phyloP scores from a whole-genome alignment of 2,113 vertebrate genomes.

The Pyxicephalus adspersus region DNA sequence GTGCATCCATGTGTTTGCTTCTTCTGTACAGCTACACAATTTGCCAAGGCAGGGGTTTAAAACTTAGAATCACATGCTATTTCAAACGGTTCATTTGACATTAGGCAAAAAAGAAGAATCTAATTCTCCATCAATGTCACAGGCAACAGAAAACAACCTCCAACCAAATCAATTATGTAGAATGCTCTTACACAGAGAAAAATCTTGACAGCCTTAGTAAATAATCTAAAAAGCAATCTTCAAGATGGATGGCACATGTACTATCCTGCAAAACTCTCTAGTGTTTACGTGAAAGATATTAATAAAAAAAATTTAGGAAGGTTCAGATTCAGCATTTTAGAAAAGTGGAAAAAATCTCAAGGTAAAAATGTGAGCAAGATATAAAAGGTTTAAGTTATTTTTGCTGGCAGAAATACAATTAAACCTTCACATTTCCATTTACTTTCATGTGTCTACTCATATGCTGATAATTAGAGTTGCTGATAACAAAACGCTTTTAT shows the following conservation, averaged over 20 bases:
- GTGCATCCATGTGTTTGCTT: not conserved
- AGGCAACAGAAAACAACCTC: conserved; percentile 49
- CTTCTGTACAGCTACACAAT: not conserved
- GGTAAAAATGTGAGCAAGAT: not conserved
- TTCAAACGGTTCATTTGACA: conserved; percentile 41
- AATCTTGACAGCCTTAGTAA: conserved; percentile 56
- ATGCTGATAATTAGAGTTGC: not conserved
- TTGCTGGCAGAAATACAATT: not conserved
- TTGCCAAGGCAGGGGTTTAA: conserved; percentile 2
- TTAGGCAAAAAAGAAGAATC: conserved; percentile 49
- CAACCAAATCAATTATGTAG: conserved; percentile 58
- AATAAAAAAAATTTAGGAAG: conserved; percentile 38
- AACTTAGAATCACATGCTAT: not conserved
- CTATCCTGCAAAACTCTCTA: conserved; percentile 42
- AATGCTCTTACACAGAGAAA: conserved; percentile 57
- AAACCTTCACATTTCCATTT: not conserved
- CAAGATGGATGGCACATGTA: conserved; percentile 51
- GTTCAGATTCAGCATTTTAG: conserved; percentile 43
- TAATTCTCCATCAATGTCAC: conserved; percentile 53
- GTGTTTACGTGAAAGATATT: conserved; percentile 47
- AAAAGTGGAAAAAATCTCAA: conserved; percentile 38
- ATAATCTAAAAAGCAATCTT: conserved; percentile 57
- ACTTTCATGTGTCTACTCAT: not conserved
- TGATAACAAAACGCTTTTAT: not conserved
- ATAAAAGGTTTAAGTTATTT: conserved; percentile 1